Base-by-base conservation (phyloP, 1,140 invertebrate species). In the Oedothorax gibbosus region DNA sequence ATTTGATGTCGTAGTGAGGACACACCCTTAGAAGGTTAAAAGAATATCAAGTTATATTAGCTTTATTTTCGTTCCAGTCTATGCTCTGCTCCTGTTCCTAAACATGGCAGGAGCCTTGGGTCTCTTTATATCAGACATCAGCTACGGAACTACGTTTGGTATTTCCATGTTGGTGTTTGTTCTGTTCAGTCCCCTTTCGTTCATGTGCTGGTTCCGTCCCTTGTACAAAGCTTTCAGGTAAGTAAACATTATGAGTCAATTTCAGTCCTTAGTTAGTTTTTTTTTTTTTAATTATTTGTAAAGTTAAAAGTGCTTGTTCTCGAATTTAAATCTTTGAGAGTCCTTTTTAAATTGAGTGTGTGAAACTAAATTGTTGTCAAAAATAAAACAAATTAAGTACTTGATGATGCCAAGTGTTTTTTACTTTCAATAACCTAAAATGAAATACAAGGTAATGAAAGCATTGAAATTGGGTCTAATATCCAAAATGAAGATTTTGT, bases 121-220 rank as follows among this genome's bases (percentile, higher is more conserved):
- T 0, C 87, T 97, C 71, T 89, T 96, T 87, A 90, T 96, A 73
- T 89, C 91, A 53, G 88, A 87, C 20, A 35, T 35, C 35, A 89
- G 90, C n/a, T 90, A 93, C 5, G 93, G 95, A 82, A 92, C 92
- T 18, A 94, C 94, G 71, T 87, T 99, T 90, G 96, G 96, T 78
- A 91, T 99, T 69, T 94, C 96, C 64, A 93, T 99, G 79, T 91
- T 99, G 21, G 98, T 97, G 91, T 92, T 97, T 75, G 87, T 97
- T 49, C 91, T 99, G 11, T 98, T 99, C 89, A 97, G 96, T n/a
- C 98, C 98, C 21, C 96, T 98, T 90, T 98, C 98, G 65, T 99
- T 99, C 90, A 90, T 99, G 7, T 99, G 98, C 90, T 99, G 99
- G 99, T 98, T 95, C 89, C 91, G 95, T 89, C 95, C 95, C 68